Percentiles rank a stretch among this genome's conserved stretches.
Conservation (phyloP, 2,888 invertebrate species). For the Bellardia pandia region DNA sequence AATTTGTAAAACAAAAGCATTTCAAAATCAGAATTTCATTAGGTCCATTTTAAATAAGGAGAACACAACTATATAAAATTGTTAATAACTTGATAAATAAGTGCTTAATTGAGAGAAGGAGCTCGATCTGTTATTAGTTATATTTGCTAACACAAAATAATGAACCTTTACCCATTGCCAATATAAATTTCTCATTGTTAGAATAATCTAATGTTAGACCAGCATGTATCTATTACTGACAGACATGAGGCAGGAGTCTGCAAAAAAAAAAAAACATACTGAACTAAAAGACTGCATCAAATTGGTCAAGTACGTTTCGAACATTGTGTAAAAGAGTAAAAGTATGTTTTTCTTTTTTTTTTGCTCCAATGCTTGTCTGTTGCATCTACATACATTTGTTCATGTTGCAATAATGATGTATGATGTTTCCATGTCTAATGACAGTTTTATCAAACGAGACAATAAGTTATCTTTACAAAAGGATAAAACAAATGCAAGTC, state of each 20-base stretch:
- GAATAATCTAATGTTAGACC: conserved; percentile 30
- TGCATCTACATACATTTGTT: conserved; percentile 39
- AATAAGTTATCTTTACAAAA: conserved; percentile 64
- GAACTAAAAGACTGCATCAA: conserved; percentile 39
- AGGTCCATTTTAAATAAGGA: too few relatives aligned
- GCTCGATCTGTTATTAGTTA: too few relatives aligned
- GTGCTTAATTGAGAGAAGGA: too few relatives aligned
- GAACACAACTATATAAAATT: too few relatives aligned
- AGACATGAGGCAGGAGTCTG: conserved; percentile 10
- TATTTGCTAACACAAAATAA: neutral
- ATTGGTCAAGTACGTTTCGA: conserved; percentile 47
- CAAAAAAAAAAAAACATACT: neutral
- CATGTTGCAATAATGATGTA: conserved; percentile 59
- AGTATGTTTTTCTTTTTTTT: neutral
- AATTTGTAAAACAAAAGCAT: too few relatives aligned
- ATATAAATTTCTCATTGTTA: neutral
- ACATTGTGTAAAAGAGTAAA: conserved; percentile 5
- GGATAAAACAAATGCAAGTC: conserved; percentile 34
- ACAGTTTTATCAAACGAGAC: conserved; percentile 62
- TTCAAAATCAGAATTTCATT: too few relatives aligned
- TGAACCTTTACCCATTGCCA: neutral
- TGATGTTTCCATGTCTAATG: conserved; percentile 61
- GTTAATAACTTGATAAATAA: too few relatives aligned
- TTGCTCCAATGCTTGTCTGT: neutral
- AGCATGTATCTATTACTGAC: conserved; percentile 40